A percentile compares a stretch with the other conserved stretches of the same genome.
phyloP scores from a whole-genome alignment of 1,140 invertebrate species.

The Orius insidiosus region DNA sequence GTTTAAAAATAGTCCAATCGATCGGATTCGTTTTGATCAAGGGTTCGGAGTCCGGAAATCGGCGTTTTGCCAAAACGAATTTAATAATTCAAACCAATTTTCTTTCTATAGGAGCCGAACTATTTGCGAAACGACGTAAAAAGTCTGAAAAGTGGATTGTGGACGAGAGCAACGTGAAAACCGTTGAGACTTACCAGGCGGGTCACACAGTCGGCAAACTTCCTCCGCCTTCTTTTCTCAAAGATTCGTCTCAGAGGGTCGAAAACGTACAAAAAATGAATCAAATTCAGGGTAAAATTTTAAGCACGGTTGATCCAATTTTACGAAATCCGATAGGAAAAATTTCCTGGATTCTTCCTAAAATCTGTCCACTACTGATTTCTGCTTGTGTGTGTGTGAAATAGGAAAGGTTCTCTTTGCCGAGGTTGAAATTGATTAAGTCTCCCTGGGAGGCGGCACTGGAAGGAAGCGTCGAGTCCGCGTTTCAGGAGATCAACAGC shows the following conservation, averaged over 20 bases:
- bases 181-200: conserved; percentile 12
- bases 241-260: conserved; percentile 26
- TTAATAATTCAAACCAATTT: no score
- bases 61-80: no score
- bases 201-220: conserved; percentile 15
- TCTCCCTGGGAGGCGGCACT: conserved; percentile 58
- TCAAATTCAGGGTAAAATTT: conserved; percentile 32
- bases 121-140: conserved; percentile 73
- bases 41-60: no score
- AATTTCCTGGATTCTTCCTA: conserved; percentile 22
- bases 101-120: conserved; percentile 45
- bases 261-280: conserved; percentile 34
- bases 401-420: conserved; percentile 38
- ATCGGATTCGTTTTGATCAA: no score
- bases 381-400: not conserved
- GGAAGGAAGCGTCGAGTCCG: conserved; percentile 46
- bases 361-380: not conserved
- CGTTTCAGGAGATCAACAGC: conserved; percentile 32
- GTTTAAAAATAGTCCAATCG: no score
- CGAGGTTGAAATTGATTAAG: conserved; percentile 40
- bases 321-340: no score
- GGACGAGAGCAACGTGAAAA: conserved; percentile 43
- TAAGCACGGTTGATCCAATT: conserved; percentile 12
- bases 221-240: conserved; percentile 27
- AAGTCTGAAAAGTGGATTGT: conserved; percentile 75